Conservation (phyloP, 2,113 vertebrate genomes). For the Apeltes quadracus region DNA sequence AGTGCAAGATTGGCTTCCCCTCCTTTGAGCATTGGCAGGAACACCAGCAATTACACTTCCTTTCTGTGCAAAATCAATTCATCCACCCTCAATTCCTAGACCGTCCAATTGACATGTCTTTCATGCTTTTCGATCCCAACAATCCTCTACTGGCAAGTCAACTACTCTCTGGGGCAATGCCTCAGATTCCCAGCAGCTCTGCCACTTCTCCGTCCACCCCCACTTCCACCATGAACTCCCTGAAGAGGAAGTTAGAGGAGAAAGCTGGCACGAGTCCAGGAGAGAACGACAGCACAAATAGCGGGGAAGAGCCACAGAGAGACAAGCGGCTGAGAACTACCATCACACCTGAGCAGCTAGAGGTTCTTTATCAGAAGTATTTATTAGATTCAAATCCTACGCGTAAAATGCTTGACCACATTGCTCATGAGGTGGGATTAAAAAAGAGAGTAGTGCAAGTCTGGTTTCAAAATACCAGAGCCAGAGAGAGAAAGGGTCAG, state of each 20-base stretch:
- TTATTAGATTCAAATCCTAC: slow-evolving; percentile 98
- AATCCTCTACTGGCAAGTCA: slow-evolving; percentile 96
- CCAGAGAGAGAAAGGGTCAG: slow-evolving; percentile 96
- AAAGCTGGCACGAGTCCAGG: slow-evolving; percentile 95
- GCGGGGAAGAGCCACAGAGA: slow-evolving; percentile 95
- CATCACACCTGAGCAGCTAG: slow-evolving; percentile 98
- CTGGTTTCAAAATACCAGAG: slow-evolving; percentile 99
- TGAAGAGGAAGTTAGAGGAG: slow-evolving; percentile 98
- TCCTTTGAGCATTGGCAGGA: slow-evolving; percentile 99
- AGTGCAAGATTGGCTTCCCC: slow-evolving; percentile 97
- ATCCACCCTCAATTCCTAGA: slow-evolving; percentile 98
- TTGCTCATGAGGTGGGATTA: slow-evolving; percentile 96
- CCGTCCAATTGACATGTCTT: slow-evolving; percentile 94
- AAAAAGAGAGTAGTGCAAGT: slow-evolving; percentile 99
- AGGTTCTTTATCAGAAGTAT: slow-evolving; percentile 98
- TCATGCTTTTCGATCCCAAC: slow-evolving; percentile 98
- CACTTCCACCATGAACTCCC: slow-evolving; percentile 94
- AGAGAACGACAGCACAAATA: slow-evolving; percentile 95
- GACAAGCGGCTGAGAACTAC: slow-evolving; percentile 97
- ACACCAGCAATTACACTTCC: slow-evolving; percentile 98
- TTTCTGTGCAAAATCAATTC: slow-evolving; percentile 97
- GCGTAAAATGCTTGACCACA: slow-evolving; percentile 98
- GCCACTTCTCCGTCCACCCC: slow-evolving; percentile 96
- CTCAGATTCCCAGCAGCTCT: slow-evolving; percentile 93
- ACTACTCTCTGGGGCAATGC: slow-evolving; percentile 91